These are phyloP conservation scores for Taurulus bubalis DNA, from an alignment of 2,113 vertebrate genomes.

Conservation along the genomic window DNA sequence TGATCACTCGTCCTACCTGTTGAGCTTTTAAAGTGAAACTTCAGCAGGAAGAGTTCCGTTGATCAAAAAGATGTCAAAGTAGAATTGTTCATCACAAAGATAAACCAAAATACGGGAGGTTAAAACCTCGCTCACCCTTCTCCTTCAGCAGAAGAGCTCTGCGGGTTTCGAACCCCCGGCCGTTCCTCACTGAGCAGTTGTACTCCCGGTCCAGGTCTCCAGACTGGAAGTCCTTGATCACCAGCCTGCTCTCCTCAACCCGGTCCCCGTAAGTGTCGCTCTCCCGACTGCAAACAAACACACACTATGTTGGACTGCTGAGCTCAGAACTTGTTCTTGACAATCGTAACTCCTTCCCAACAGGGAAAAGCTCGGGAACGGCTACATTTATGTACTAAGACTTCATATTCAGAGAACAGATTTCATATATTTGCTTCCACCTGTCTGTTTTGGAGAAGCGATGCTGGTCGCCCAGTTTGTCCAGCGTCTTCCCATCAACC, in stretches of 20 bases:
- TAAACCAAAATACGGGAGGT: neutral
- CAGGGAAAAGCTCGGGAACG: no score
- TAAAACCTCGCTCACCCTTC: constrained; percentile 31
- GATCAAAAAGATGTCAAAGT: neutral
- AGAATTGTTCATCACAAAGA: neutral
- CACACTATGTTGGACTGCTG: neutral
- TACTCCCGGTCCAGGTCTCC: constrained; percentile 55
- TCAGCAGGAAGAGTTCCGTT: neutral
- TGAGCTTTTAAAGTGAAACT: neutral
- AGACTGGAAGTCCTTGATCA: constrained; percentile 57
- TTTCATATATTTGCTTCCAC: constrained; percentile 9
- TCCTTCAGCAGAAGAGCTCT: constrained; percentile 56
- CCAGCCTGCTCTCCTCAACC: constrained; percentile 35
- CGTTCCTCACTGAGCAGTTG: constrained; percentile 67
- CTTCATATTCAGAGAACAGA: no score
- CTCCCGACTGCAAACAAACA: constrained; percentile 1
- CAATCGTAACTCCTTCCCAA: no score
- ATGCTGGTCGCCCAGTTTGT: constrained; percentile 73
- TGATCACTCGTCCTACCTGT: neutral
- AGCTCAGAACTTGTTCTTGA: no score
- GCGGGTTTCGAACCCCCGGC: constrained; percentile 20
- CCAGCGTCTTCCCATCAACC: constrained; percentile 87
- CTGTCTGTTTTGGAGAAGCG: constrained; percentile 66
- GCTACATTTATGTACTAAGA: no score
- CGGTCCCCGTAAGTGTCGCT: neutral